A percentile compares a stretch with the other conserved stretches of the same genome.
Conservation (phyloP, 2,888 invertebrate genomes). For the Hemaris fuciformis region DNA sequence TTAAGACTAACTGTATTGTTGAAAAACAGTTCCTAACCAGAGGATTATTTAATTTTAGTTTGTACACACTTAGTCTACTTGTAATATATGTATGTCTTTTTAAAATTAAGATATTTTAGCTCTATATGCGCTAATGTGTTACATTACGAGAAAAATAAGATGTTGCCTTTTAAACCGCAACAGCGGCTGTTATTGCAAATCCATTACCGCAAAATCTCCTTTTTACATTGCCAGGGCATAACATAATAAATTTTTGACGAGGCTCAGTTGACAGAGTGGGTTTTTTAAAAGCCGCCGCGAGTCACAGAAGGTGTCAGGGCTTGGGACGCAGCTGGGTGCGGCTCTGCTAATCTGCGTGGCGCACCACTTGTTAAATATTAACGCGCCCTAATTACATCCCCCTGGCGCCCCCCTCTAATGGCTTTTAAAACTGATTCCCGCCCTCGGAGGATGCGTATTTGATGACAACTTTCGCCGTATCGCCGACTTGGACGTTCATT, state of each 20-base stretch:
- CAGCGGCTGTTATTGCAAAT: conserved; percentile 44
- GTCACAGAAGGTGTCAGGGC: conserved; percentile 66
- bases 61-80: no score
- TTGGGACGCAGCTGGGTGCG: conserved; percentile 66
- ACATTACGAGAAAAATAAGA: conserved; percentile 20
- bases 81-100: no score
- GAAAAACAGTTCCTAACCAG: no score
- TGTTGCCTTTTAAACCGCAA: conserved; percentile 27
- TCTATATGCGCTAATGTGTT: background rate
- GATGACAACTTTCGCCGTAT: conserved; percentile 76
- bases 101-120: background rate
- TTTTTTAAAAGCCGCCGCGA: conserved; percentile 62
- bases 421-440: conserved; percentile 81
- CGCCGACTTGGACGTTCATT: conserved; percentile 38
- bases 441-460: conserved; percentile 78
- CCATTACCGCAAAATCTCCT: conserved; percentile 54
- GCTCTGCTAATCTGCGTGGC: conserved; percentile 70
- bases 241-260: conserved; percentile 74
- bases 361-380: conserved; percentile 81
- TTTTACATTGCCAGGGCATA: conserved; percentile 39
- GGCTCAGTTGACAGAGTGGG: conserved; percentile 57
- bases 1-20: no score
- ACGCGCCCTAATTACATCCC: conserved; percentile 78
- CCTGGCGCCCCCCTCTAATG: conserved; percentile 69
- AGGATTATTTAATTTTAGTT: no score